phyloP scores from a whole-genome alignment of 2,888 invertebrate genomes.

The Morpho helenor region DNA sequence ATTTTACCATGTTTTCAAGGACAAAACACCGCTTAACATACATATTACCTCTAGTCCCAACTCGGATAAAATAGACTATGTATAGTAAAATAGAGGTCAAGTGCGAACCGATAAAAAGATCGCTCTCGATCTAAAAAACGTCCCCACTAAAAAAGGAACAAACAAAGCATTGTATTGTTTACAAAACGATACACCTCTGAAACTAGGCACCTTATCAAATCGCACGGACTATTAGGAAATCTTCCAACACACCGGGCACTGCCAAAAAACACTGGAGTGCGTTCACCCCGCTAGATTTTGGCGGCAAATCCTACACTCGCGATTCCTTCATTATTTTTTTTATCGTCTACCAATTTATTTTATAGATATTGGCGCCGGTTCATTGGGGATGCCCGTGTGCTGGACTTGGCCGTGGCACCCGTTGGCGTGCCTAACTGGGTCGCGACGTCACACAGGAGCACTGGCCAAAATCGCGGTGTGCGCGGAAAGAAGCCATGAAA shows the following conservation, averaged over 20 bases:
- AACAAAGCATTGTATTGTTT: constrained; percentile 34
- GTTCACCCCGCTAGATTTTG: constrained; percentile 70
- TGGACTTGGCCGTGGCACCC: constrained; percentile 77
- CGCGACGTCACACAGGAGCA: constrained; percentile 70
- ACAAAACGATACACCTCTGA: constrained; percentile 41
- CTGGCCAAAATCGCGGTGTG: constrained; percentile 73
- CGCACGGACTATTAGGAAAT: constrained; percentile 70
- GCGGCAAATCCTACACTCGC: constrained; percentile 65
- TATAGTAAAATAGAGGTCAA: too few relatives aligned
- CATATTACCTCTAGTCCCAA: too few relatives aligned
- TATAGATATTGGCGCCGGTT: constrained; percentile 78
- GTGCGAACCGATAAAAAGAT: too few relatives aligned
- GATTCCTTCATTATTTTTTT: constrained; percentile 75
- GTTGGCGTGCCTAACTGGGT: constrained; percentile 76
- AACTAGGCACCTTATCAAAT: constrained; percentile 58
- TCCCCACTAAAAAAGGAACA: neutral
- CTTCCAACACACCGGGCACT: constrained; percentile 57
- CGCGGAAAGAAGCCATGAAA: constrained; percentile 68
- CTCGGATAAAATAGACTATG: too few relatives aligned
- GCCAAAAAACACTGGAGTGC: constrained; percentile 74
- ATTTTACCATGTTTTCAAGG: too few relatives aligned
- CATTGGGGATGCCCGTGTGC: constrained; percentile 74
- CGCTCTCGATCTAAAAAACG: too few relatives aligned
- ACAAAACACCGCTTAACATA: too few relatives aligned
- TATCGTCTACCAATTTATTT: constrained; percentile 68